phyloP scores from a whole-genome alignment of 2,797 vertebrate species.

The Cryptoprocta ferox region DNA sequence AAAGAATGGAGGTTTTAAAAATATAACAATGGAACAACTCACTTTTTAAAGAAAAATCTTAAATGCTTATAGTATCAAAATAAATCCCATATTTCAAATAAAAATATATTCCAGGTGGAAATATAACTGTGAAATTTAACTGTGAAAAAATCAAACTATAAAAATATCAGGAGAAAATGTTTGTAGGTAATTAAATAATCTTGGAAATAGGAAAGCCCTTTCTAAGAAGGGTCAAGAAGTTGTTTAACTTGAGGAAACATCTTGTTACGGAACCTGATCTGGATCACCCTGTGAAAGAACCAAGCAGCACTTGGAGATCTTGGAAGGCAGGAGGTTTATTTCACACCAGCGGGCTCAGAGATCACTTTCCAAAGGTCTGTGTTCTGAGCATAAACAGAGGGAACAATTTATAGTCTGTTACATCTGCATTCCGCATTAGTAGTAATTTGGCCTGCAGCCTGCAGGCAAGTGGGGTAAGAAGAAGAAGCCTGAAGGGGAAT shows the following conservation, averaged over 20 bases:
- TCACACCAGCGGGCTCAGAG: too few relatives aligned
- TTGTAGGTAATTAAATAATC: neutral
- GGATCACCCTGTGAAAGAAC: too few relatives aligned
- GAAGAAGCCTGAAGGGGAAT: too few relatives aligned
- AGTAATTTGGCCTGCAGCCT: too few relatives aligned
- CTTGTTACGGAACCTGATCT: too few relatives aligned
- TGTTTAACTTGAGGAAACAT: neutral
- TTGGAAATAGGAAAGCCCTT: neutral
- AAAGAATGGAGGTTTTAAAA: neutral
- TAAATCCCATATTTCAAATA: neutral
- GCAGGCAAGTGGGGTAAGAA: too few relatives aligned
- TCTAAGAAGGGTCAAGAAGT: neutral
- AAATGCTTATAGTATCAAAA: neutral
- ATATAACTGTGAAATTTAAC: neutral
- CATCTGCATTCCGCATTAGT: too few relatives aligned
- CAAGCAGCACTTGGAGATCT: too few relatives aligned
- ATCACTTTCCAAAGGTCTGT: too few relatives aligned
- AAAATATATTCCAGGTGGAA: neutral
- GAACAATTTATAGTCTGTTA: too few relatives aligned
- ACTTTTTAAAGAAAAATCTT: neutral
- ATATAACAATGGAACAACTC: neutral
- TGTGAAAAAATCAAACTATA: neutral
- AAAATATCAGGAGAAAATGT: neutral
- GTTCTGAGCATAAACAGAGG: too few relatives aligned
- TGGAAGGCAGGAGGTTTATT: too few relatives aligned